Evolutionary conservation across 2,888 invertebrate genomes (phyloP).

Genomic region (Orchesella flavescens): DNA sequence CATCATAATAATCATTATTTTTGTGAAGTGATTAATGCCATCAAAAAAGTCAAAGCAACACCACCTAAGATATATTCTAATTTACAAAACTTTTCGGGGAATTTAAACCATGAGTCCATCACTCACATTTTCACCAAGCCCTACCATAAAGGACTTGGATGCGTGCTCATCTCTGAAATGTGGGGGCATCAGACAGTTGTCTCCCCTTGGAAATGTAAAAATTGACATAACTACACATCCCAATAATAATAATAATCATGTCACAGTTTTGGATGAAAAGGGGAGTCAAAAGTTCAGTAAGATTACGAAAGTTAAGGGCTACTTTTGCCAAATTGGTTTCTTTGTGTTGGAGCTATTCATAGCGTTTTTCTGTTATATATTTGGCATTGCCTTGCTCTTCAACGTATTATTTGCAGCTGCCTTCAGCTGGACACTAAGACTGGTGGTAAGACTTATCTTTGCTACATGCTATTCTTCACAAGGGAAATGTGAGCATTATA

Average conservation of each 20-base stretch:
- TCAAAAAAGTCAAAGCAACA: not conserved
- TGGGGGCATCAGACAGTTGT: slow-evolving; percentile 22
- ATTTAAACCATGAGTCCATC: slow-evolving; percentile 52
- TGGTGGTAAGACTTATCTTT: slow-evolving; percentile 60
- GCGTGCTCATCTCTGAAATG: slow-evolving; percentile 43
- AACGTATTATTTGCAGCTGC: slow-evolving; percentile 55
- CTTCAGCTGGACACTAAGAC: slow-evolving; percentile 58
- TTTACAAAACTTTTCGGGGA: not conserved
- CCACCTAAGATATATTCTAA: not conserved
- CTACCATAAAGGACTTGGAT: slow-evolving; percentile 43
- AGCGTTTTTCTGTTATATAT: slow-evolving; percentile 45
- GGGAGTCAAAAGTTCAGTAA: slow-evolving; percentile 49
- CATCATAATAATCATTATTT: no score
- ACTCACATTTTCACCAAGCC: slow-evolving; percentile 51
- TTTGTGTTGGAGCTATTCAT: slow-evolving; percentile 53
- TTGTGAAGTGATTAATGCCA: not conserved
- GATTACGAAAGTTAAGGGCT: slow-evolving; percentile 59
- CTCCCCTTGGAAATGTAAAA: slow-evolving; percentile 39
- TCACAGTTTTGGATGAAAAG: slow-evolving; percentile 17
- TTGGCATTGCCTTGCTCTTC: slow-evolving; percentile 36
- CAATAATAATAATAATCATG: not conserved
- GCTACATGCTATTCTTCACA: slow-evolving; percentile 39
- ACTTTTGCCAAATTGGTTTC: slow-evolving; percentile 51
- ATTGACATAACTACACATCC: slow-evolving; percentile 42
- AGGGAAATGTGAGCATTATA: slow-evolving; percentile 18